Percentiles rank a stretch among this genome's conserved stretches.
Conservation (phyloP, 2,797 vertebrate species). For the Tadarida brasiliensis region DNA sequence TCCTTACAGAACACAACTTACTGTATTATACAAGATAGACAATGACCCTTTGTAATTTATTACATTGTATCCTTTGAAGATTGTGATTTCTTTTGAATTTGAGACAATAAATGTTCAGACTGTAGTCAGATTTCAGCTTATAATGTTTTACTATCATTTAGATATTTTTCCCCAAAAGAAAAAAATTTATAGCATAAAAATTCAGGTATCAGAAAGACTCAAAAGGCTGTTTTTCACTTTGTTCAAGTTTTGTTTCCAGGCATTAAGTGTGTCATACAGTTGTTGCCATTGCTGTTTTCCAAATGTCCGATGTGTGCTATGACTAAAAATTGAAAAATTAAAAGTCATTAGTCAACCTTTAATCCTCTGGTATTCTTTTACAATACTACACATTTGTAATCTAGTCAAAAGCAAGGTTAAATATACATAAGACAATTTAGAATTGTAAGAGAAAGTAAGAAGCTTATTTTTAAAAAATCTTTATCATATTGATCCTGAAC, state of each 20-base stretch:
- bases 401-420: constrained; percentile 66
- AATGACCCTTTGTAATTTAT: constrained; percentile 7
- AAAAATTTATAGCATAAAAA: constrained; percentile 69
- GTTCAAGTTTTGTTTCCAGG: constrained; percentile 98
- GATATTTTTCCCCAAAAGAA: constrained; percentile 22
- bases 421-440: constrained; percentile 41
- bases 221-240: constrained; percentile 98
- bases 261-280: constrained; percentile 95
- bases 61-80: constrained; percentile 85
- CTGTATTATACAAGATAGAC: background rate
- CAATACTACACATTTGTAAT: constrained; percentile 56
- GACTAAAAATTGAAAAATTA: constrained; percentile 89
- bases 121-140: constrained; percentile 67
- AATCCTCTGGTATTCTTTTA: constrained; percentile 31
- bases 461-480: constrained; percentile 59
- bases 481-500: constrained; percentile 66
- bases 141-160: constrained; percentile 77
- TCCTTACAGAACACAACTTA: constrained; percentile 16
- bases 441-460: constrained; percentile 8
- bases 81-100: constrained; percentile 60
- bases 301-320: constrained; percentile 99
- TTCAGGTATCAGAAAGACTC: constrained; percentile 95
- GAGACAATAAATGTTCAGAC: constrained; percentile 73
- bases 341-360: constrained; percentile 74
- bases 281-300: constrained; percentile 99